Conservation (phyloP, 35 echinoderm and acorn worm genomes). For the Hemicentrotus pulcherrimus region DNA sequence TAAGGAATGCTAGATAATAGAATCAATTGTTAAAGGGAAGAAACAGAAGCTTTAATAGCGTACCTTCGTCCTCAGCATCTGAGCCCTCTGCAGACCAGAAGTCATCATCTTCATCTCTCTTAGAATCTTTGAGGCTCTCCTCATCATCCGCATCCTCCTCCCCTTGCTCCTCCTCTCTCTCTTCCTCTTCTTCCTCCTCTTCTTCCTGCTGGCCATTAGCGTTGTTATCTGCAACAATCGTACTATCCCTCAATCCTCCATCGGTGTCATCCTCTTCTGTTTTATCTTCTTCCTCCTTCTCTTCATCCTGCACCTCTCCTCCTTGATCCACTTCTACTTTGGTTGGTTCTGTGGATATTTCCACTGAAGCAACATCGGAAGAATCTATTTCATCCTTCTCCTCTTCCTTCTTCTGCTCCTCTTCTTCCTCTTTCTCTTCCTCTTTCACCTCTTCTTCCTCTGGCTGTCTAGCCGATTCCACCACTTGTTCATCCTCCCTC, state of each 20-base stretch:
- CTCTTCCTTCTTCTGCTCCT: neutral
- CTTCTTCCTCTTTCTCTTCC: slow-evolving; percentile 23
- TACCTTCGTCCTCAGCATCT: slow-evolving; percentile 40
- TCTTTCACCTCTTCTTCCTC: neutral
- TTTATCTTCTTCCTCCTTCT: slow-evolving; percentile 52
- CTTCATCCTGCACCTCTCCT: slow-evolving; percentile 43
- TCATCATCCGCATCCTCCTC: slow-evolving; percentile 47
- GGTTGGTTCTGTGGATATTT: neutral
- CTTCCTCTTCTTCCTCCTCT: neutral
- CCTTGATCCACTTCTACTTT: slow-evolving; percentile 7
- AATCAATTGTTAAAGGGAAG: neutral
- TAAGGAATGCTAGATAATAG: neutral
- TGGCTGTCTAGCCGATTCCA: slow-evolving; percentile 41
- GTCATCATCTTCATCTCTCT: slow-evolving; percentile 43
- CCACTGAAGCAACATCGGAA: neutral
- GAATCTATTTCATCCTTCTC: neutral
- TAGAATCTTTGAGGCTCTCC: neutral
- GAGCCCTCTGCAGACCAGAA: slow-evolving; percentile 42
- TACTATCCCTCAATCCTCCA: neutral
- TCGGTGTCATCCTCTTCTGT: slow-evolving; percentile 41
- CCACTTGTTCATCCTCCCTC: slow-evolving; percentile 47
- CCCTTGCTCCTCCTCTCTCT: slow-evolving; percentile 21
- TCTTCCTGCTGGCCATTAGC: neutral
- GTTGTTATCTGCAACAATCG: neutral
- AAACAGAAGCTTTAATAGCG: neutral